Evolutionary conservation across 30 jellyfish, hydroid and myxozoan genomes (phyloP).

Genomic region (Aurelia sp.): DNA sequence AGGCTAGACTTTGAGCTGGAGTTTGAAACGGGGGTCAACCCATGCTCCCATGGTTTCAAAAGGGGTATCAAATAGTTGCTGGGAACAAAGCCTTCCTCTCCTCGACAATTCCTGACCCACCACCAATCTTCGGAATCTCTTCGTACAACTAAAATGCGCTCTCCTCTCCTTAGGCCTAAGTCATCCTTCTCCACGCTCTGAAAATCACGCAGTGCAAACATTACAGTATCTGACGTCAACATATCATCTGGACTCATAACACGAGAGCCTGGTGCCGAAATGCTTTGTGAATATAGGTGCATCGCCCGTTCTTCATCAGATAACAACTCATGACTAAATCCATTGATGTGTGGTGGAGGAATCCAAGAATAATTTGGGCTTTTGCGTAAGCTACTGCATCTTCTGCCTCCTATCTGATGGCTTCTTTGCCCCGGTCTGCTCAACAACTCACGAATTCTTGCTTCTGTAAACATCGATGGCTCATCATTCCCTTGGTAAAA

Average conservation of each 20-base stretch:
- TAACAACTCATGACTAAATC: constrained; percentile 12
- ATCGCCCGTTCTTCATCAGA: constrained; percentile 20
- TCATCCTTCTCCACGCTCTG: constrained; percentile 37
- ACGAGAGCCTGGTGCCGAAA: constrained; percentile 47
- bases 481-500: constrained; percentile 8
- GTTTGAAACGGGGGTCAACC: neutral
- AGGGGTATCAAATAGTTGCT: constrained; percentile 39
- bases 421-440: neutral
- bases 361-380: constrained; percentile 6
- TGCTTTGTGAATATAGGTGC: constrained; percentile 9
- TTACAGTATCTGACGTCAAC: neutral
- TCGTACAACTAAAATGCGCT: constrained; percentile 38
- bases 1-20: neutral
- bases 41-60: constrained; percentile 24
- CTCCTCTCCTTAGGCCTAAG: constrained; percentile 52
- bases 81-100: constrained; percentile 67
- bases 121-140: constrained; percentile 63
- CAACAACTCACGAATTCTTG: neutral
- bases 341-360: neutral
- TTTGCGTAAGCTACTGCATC: constrained; percentile 70
- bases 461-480: constrained; percentile 7
- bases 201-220: constrained; percentile 60
- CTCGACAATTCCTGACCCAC: constrained; percentile 61
- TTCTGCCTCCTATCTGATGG: constrained; percentile 10
- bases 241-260: constrained; percentile 19